Base-by-base conservation (phyloP, 2,888 invertebrate genomes). In the Linnaemya vulpina region DNA sequence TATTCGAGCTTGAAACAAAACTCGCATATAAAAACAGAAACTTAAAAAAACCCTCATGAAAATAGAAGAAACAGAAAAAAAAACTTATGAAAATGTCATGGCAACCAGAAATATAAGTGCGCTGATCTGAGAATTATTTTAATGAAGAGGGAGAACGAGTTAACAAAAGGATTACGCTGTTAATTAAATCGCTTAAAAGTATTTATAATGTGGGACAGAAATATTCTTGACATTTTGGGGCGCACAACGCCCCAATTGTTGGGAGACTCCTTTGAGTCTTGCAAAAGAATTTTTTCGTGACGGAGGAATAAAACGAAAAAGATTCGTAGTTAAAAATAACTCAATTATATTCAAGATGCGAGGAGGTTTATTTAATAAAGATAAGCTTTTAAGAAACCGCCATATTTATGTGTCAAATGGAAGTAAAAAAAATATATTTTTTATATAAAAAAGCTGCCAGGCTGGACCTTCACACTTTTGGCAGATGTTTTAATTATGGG, bases 111-210 rank as follows among this genome's bases (percentile, higher is more conserved):
- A 25, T 11, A 2, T 5, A 22, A 3, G 43, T 17, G 17, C 17
- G 25, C 25, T 60, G n/a, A 17, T 70, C 4, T 40, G 30, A 65
- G 11, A n/a, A 43, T 13, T 63, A 22, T 13, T 51, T 22, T 60
- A 46, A n/a, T 17, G 13, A 7, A 13, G 0, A 38, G 11, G 11
- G 17, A 38, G 58, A 73, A 51, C 73, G 49, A 5, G 53, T 67
- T 77, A 73, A 62, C 60, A 78, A 78, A 78, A 46, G 25, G 15
- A 78, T 74, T 78, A 17, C 73, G 10, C 68, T 62, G 62, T 25
- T 73, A 83, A 73, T 77, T 83, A 67, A 17, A 58, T 65, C 49
- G 67, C 63, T 55, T 13, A 67, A 43, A 68, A 68, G 7, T 30
- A 8, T 13, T 65, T 49, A 49, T 40, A 49, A 25, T 3, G 11